These are phyloP conservation scores for Squalus acanthias DNA, from an alignment of 2,797 vertebrate species.

Conservation along the genomic window DNA sequence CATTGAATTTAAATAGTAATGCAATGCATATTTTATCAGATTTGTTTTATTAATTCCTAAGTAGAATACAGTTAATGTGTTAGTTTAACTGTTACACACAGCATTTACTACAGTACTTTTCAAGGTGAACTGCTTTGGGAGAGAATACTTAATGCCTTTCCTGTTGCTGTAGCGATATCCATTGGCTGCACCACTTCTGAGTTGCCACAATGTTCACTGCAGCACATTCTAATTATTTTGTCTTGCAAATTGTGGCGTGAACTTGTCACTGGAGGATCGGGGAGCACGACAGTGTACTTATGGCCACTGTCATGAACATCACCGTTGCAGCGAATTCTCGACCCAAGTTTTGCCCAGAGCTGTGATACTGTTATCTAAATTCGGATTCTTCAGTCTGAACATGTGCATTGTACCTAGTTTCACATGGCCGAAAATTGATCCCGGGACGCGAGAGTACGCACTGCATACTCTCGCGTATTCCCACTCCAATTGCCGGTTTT, in stretches of 20 bases:
- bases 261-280: no score
- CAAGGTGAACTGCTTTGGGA: no score
- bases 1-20: background rate
- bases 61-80: background rate
- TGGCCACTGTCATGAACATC: background rate
- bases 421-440: background rate
- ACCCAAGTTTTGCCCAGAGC: background rate
- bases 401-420: background rate
- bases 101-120: background rate
- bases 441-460: no score
- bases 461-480: no score
- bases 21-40: background rate
- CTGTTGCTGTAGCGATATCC: background rate
- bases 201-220: background rate
- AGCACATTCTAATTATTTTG: background rate
- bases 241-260: background rate
- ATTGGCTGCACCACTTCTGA: background rate
- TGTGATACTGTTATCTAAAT: background rate
- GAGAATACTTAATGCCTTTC: background rate
- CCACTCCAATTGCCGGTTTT: no score
- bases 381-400: background rate
- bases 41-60: no score
- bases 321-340: background rate
- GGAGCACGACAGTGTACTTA: no score
- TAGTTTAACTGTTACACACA: background rate